Evolutionary conservation across 2,113 vertebrate species (phyloP).

Genomic region (Sinocyclocheilus anophthalmus): DNA sequence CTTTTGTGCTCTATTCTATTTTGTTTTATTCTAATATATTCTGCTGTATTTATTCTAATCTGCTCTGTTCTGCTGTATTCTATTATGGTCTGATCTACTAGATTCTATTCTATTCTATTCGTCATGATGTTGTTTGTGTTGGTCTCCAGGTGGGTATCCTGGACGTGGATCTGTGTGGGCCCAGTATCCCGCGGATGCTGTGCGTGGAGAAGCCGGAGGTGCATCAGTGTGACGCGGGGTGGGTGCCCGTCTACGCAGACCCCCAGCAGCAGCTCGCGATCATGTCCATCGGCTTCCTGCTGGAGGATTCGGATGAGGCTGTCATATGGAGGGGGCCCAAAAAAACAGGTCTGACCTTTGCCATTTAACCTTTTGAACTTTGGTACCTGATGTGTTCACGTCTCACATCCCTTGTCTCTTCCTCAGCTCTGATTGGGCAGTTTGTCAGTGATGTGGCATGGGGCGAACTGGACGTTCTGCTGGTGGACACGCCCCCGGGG

Average conservation of each 20-base stretch:
- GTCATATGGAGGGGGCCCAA: constrained; percentile 97
- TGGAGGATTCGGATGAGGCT: constrained; percentile 88
- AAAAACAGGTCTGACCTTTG: constrained; percentile 81
- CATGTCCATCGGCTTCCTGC: constrained; percentile 95
- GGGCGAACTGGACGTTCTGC: constrained; percentile 91
- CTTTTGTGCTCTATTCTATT: background rate
- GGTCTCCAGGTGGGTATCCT: constrained; percentile 88
- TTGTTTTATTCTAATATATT: too few species aligned
- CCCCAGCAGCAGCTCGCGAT: constrained; percentile 81
- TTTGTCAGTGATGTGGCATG: constrained; percentile 91
- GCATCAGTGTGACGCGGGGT: constrained; percentile 91
- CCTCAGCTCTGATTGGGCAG: constrained; percentile 90
- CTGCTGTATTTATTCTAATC: too few species aligned
- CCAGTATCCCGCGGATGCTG: constrained; percentile 94
- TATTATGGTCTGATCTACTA: too few species aligned
- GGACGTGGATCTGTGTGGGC: constrained; percentile 92
- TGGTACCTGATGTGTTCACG: background rate
- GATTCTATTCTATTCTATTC: background rate
- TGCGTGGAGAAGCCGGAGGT: constrained; percentile 75
- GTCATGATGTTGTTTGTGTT: background rate
- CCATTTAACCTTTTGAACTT: background rate
- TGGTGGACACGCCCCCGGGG: constrained; percentile 93
- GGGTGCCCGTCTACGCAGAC: constrained; percentile 90
- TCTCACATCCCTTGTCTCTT: background rate
- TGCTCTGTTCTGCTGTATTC: too few species aligned